These are phyloP conservation scores for Macroramphosus scolopax DNA, from an alignment of 2,797 vertebrate species.

Conservation along the genomic window DNA sequence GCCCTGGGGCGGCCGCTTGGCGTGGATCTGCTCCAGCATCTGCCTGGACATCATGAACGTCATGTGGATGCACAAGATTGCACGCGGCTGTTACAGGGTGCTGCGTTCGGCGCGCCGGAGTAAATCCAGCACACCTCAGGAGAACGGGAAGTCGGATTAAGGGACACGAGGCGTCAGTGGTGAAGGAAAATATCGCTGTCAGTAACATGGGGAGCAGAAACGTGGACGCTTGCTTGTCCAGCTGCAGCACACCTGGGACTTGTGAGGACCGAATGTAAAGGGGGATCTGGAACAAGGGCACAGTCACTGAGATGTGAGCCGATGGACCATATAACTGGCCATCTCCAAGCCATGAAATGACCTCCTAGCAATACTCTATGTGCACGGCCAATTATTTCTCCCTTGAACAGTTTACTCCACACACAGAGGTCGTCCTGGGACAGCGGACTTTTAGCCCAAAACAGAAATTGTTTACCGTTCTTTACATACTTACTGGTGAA, in stretches of 20 bases:
- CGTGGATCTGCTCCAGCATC: constrained; percentile 89
- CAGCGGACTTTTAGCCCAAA: constrained; percentile 39
- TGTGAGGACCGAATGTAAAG: constrained; percentile 39
- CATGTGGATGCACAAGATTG: constrained; percentile 99
- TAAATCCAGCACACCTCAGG: constrained; percentile 75
- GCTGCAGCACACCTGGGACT: constrained; percentile 26
- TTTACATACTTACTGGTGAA: constrained; percentile 38
- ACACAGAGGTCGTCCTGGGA: constrained; percentile 43
- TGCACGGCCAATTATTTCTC: constrained; percentile 56
- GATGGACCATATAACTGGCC: constrained; percentile 49
- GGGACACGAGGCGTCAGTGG: constrained; percentile 10
- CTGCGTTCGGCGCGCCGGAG: constrained; percentile 78
- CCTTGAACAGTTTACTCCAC: constrained; percentile 35
- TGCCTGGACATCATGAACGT: constrained; percentile 96
- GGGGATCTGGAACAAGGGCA: constrained; percentile 9
- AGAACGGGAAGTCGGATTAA: constrained; percentile 91
- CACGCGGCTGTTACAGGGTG: constrained; percentile 91
- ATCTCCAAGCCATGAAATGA: constrained; percentile 57
- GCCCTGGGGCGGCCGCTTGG: constrained; percentile 82
- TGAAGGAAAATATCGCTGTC: too few species aligned
- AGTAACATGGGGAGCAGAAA: too few species aligned
- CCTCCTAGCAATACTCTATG: constrained; percentile 72
- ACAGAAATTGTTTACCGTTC: constrained; percentile 59
- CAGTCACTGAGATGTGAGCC: constrained; percentile 30
- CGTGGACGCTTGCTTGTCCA: constrained; percentile 10